phyloP scores from a whole-genome alignment of 1,140 invertebrate species.

The Drosophila mayri region DNA sequence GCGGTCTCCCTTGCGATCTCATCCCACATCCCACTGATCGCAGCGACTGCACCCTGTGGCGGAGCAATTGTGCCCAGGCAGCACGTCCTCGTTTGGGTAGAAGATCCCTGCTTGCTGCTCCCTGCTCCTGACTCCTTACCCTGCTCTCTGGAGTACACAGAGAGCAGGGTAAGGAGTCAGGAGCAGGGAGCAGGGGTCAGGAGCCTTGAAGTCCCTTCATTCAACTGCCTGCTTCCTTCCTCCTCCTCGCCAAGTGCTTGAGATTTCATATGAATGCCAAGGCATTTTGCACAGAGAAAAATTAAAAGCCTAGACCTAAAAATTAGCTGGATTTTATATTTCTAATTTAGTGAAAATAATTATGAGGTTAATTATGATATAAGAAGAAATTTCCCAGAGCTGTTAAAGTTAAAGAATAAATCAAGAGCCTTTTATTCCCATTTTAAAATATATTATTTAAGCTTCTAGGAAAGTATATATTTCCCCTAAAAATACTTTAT shows the following conservation, averaged over 20 bases:
- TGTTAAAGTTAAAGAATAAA: too few species aligned
- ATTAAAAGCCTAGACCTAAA: neutral
- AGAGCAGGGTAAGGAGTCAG: too few species aligned
- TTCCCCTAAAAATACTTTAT: neutral
- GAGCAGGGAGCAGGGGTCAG: too few species aligned
- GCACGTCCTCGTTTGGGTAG: constrained; percentile 73
- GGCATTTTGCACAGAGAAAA: constrained; percentile 17
- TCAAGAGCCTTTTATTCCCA: too few species aligned
- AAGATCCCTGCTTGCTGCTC: constrained; percentile 26
- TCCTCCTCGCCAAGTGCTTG: constrained; percentile 37
- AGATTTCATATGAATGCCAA: constrained; percentile 31
- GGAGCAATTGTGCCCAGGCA: constrained; percentile 67
- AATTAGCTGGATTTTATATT: neutral
- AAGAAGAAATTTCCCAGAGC: neutral
- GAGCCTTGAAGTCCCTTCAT: constrained; percentile 1
- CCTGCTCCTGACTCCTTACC: neutral
- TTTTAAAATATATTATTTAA: too few species aligned
- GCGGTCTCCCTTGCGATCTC: constrained; percentile 22
- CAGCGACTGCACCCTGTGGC: constrained; percentile 75
- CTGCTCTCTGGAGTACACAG: neutral
- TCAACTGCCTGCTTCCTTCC: constrained; percentile 4
- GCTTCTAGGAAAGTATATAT: too few species aligned
- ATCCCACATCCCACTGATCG: constrained; percentile 20
- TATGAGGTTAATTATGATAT: neutral
- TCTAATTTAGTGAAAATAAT: neutral